phyloP scores from a whole-genome alignment of 2,113 vertebrate genomes.

The Rallus limicola region DNA sequence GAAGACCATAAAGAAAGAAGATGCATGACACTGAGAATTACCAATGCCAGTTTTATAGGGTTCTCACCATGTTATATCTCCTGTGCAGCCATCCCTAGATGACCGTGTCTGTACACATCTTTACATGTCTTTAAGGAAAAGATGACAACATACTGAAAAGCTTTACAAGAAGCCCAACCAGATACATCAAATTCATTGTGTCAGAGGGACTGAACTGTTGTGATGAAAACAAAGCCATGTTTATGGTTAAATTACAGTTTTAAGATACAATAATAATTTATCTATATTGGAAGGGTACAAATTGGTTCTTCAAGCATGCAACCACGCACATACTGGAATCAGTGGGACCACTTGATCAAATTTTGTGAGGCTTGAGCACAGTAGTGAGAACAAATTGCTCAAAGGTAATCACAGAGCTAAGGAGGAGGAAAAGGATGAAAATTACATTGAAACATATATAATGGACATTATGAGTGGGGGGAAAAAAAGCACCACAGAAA shows the following conservation, averaged over 20 bases:
- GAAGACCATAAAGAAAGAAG: not conserved
- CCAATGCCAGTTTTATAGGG: not conserved
- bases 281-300: not conserved
- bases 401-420: not conserved
- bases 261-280: not conserved
- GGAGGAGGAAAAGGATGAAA: not conserved
- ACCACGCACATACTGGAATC: not conserved
- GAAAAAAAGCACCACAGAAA: not conserved
- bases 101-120: not conserved
- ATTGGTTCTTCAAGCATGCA: not conserved
- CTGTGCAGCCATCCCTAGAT: not conserved
- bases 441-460: not conserved
- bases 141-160: not conserved
- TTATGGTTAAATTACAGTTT: not conserved
- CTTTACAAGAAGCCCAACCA: not conserved
- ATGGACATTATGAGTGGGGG: not conserved
- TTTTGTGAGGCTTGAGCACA: not conserved
- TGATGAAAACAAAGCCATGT: not conserved
- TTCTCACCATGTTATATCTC: not conserved
- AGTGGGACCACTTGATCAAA: not conserved
- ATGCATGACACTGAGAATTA: not conserved
- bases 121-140: not conserved
- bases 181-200: not conserved
- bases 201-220: not conserved
- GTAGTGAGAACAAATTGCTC: not conserved